Evolutionary conservation across 2,797 vertebrate species (phyloP).

Genomic region (Iguana delicatissima): DNA sequence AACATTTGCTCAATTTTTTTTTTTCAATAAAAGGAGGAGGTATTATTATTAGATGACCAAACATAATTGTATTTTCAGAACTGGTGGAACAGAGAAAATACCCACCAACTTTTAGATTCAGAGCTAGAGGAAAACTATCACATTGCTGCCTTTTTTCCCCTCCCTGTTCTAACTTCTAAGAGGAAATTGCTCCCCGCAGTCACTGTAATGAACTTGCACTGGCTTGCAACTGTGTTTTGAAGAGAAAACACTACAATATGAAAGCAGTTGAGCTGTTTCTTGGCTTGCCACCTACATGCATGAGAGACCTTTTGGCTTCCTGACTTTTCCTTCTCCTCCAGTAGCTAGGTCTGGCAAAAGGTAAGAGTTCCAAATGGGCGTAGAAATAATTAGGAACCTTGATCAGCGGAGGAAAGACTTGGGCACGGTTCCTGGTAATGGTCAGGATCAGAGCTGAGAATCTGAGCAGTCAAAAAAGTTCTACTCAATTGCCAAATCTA

Average conservation of each 20-base stretch:
- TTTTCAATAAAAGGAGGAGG: background rate
- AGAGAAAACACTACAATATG: conserved; percentile 26
- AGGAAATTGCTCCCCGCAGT: conserved; percentile 39
- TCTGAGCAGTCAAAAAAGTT: background rate
- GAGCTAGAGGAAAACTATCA: conserved; percentile 22
- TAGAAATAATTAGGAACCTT: background rate
- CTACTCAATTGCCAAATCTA: background rate
- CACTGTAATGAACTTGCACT: conserved; percentile 54
- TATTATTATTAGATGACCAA: conserved; percentile 43
- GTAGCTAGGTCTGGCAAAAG: background rate
- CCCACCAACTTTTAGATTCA: conserved; percentile 46
- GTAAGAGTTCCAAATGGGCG: background rate
- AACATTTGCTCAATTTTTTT: conserved; percentile 13
- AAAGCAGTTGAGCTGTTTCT: conserved; percentile 40
- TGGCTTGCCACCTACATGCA: background rate
- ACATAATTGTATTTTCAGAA: conserved; percentile 55
- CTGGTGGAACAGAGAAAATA: background rate
- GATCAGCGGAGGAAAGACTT: background rate
- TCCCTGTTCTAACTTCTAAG: conserved; percentile 33
- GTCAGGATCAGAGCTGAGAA: background rate
- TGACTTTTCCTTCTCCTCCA: background rate
- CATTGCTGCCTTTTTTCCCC: background rate
- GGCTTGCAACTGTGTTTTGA: conserved; percentile 39
- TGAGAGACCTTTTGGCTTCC: too few relatives aligned
- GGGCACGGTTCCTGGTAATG: fast-evolving